Evolutionary conservation across 2,113 vertebrate genomes (phyloP), one percentile per base, ranked within the genome.

Genomic region (Eleginops maclovinus): DNA sequence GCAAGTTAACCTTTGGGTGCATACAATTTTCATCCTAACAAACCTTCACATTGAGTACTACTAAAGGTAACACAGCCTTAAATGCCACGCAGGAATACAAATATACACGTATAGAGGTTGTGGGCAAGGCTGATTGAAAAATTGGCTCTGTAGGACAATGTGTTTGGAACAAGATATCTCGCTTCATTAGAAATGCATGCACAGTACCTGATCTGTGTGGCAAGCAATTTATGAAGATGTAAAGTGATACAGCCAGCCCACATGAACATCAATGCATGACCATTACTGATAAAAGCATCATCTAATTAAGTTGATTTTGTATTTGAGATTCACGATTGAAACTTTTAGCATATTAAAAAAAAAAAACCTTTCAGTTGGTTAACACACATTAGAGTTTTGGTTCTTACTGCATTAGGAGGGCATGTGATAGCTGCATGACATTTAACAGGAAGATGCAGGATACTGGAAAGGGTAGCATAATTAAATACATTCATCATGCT

Each of bases 81-180:
- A 65, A 21, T 44, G 36, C 67, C 62, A 56, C 4, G 1, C 14
- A 28, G 61, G 60, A 60, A 68, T 44, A 67, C 17, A 47, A 69
- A 81, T 54, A 59, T 22, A 36, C 31, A 7, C 6, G 6, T 53
- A 47, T 40, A 47, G 36, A 49, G 36, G 50, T 15, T 26, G 16
- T 16, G 62, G 56, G 40, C n/a, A 36, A 40, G 36, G 14, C 55
- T 28, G 81, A 60, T 72, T 73, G 15, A 21, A 44, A 54, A 68
- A 64, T 56, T 83, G 64, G 8, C 41, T 56, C 54, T 17, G 50
- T 16, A 41, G 44, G 59, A 65, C 8, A 49, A 40, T n/a, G 17
- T 5, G 44, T 53, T 49, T 9, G 46, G 76, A 16, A 66, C 15
- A 64, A 81, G 62, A n/a, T 12, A 2, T 22, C 55, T 24, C 1